These are phyloP conservation scores for Ceyx melanurus DNA, from an alignment of 2,113 vertebrate genomes.

Conservation along the genomic window DNA sequence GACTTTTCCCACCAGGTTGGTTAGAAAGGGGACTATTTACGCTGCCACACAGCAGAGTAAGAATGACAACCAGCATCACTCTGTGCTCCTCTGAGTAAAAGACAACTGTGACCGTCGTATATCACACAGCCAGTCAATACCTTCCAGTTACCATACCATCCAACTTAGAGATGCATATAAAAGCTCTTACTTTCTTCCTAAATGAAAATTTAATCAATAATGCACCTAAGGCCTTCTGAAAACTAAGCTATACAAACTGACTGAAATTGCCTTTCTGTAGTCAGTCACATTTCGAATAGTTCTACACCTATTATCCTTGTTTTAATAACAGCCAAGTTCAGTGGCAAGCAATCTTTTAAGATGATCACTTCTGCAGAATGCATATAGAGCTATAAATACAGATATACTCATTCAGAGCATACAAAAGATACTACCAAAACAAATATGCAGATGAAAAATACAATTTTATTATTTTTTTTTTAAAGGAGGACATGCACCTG, in stretches of 20 bases:
- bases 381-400: neutral
- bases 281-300: neutral
- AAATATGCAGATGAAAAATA: neutral
- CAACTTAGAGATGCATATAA: constrained; percentile 73
- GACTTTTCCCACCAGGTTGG: constrained; percentile 88
- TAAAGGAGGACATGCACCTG: neutral
- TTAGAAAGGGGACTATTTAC: constrained; percentile 86
- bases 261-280: constrained; percentile 9
- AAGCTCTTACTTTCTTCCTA: constrained; percentile 69
- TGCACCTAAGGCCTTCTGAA: constrained; percentile 39
- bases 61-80: constrained; percentile 80
- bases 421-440: neutral
- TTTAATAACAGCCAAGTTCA: neutral
- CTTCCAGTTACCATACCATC: constrained; percentile 56
- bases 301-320: neutral
- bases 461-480: neutral
- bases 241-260: constrained; percentile 33
- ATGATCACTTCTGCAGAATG: neutral
- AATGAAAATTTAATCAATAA: constrained; percentile 74
- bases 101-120: constrained; percentile 72
- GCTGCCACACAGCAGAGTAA: constrained; percentile 80
- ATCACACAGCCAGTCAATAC: constrained; percentile 76
- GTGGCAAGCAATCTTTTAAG: neutral
- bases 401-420: neutral
- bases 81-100: constrained; percentile 72